phyloP scores from a whole-genome alignment of 2,113 vertebrate genomes.

The Argyrosomus japonicus region DNA sequence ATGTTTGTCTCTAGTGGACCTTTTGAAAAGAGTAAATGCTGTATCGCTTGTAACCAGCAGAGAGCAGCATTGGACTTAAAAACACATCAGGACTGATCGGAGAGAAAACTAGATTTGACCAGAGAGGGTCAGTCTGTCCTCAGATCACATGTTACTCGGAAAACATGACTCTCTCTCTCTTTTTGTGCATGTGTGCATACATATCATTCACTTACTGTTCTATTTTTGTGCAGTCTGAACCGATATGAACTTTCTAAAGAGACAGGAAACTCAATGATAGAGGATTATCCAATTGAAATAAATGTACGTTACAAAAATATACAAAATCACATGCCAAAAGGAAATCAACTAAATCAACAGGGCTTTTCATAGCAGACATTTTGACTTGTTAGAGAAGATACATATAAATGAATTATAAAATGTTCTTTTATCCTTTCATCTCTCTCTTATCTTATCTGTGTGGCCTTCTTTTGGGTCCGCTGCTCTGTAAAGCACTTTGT shows the following conservation, averaged over 20 bases:
- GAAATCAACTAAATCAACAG: neutral
- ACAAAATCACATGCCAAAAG: neutral
- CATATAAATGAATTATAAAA: too few relatives aligned
- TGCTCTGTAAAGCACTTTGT: too few relatives aligned
- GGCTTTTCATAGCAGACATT: neutral
- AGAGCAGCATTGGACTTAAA: slow-evolving; percentile 51
- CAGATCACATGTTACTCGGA: too few relatives aligned
- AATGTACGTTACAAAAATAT: neutral
- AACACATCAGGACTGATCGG: neutral
- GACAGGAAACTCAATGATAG: neutral
- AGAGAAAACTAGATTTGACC: neutral
- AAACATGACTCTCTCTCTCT: neutral
- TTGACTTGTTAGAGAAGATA: neutral
- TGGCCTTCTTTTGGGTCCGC: too few relatives aligned
- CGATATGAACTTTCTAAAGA: neutral
- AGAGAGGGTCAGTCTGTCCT: neutral
- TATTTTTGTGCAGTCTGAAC: neutral
- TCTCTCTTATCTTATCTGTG: too few relatives aligned
- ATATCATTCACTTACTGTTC: neutral
- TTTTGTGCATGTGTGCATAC: neutral
- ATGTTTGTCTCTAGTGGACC: neutral
- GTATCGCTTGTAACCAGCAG: slow-evolving; percentile 44
- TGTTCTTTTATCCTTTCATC: too few relatives aligned
- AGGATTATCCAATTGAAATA: neutral
- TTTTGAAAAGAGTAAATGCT: neutral